phyloP scores from a whole-genome alignment of 2,888 invertebrate genomes.

The Lissonota sp. region DNA sequence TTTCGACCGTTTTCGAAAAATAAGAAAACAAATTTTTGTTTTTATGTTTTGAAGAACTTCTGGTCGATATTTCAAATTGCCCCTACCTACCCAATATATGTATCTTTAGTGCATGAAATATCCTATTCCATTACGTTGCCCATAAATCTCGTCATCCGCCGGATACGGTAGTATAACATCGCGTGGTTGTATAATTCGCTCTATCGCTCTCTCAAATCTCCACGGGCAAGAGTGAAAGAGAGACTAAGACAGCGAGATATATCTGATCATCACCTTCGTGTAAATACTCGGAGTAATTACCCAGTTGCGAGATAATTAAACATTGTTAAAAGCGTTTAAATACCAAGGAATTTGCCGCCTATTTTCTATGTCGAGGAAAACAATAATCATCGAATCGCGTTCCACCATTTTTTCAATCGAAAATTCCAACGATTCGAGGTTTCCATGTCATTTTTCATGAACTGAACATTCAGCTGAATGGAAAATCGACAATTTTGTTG shows the following conservation, averaged over 20 bases:
- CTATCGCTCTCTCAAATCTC: slow-evolving; percentile 45
- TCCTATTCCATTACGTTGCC: slow-evolving; percentile 45
- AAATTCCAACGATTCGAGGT: neutral
- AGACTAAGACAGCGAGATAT: neutral
- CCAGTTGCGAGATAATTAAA: slow-evolving; percentile 32
- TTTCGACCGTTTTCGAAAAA: no score
- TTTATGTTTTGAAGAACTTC: no score
- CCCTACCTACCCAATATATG: no score
- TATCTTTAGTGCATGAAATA: neutral
- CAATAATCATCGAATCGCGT: neutral
- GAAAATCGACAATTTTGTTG: neutral
- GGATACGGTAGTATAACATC: slow-evolving; percentile 49
- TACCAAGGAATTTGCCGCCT: neutral
- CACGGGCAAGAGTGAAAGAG: slow-evolving; percentile 12
- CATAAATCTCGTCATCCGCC: slow-evolving; percentile 51
- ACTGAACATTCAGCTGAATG: no score
- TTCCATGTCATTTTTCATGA: no score
- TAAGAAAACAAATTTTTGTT: no score
- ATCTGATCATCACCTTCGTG: slow-evolving; percentile 24
- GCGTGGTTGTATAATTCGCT: slow-evolving; percentile 50
- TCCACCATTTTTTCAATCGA: neutral
- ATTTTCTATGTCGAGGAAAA: neutral
- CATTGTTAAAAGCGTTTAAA: neutral
- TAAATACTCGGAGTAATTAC: slow-evolving; percentile 36
- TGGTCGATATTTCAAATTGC: no score